These are phyloP conservation scores for Caenorhabditis sp. DNA, from an alignment of 2,888 invertebrate species.

Conservation along the genomic window DNA sequence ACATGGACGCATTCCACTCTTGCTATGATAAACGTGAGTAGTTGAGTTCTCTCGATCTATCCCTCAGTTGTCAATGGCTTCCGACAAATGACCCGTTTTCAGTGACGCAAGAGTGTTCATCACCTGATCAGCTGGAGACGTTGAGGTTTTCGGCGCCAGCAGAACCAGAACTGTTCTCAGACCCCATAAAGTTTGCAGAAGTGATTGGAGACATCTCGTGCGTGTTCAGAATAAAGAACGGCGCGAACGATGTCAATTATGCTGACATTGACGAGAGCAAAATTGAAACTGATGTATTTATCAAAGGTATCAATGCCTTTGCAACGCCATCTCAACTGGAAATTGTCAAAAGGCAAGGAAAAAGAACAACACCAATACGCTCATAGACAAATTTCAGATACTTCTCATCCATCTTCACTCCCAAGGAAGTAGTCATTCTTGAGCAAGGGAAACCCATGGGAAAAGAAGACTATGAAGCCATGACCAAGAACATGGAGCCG, in stretches of 20 bases:
- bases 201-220: conserved; percentile 66
- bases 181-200: conserved; percentile 74
- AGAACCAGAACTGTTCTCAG: conserved; percentile 66
- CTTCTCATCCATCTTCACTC: conserved; percentile 29
- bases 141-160: conserved; percentile 33
- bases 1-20: conserved; percentile 66
- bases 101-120: conserved; percentile 40
- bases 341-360: conserved; percentile 61
- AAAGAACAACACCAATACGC: background rate
- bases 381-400: conserved; percentile 23
- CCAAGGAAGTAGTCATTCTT: conserved; percentile 30
- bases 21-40: conserved; percentile 62
- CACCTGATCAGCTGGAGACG: conserved; percentile 51
- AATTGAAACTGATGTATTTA: conserved; percentile 75
- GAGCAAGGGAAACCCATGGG: conserved; percentile 70
- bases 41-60: background rate
- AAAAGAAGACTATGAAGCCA: conserved; percentile 65
- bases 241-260: conserved; percentile 30
- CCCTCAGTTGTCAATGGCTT: background rate
- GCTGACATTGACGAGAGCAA: conserved; percentile 57
- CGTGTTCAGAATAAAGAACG: conserved; percentile 70
- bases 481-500: conserved; percentile 63
- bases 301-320: conserved; percentile 68
- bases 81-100: background rate
- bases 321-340: conserved; percentile 72